Percentiles rank a stretch among this genome's conserved stretches.
Evolutionary conservation across 2,888 invertebrate genomes (phyloP).

Genomic region (Drosophila birchii): DNA sequence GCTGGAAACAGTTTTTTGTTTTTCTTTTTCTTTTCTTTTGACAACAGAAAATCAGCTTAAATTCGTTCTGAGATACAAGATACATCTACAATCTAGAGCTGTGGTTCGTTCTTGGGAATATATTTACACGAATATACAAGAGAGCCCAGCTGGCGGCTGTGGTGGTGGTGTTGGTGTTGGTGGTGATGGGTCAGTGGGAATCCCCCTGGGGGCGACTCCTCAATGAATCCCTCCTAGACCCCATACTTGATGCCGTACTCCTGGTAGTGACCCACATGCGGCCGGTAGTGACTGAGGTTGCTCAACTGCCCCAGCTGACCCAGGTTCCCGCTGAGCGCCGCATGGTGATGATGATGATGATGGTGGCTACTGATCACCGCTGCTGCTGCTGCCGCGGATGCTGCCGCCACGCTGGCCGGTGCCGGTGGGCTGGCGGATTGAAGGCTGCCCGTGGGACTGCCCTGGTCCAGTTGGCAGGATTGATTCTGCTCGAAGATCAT

Average conservation of each 20-base stretch:
- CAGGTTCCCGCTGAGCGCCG: conserved; percentile 83
- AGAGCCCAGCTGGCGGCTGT: conserved; percentile 61
- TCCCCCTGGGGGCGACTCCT: conserved; percentile 5
- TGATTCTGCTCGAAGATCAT: conserved; percentile 85
- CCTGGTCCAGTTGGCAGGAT: conserved; percentile 84
- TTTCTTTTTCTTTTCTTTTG: not conserved
- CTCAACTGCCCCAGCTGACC: conserved; percentile 83
- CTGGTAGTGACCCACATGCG: conserved; percentile 84
- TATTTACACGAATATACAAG: conserved; percentile 77
- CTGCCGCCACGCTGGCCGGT: conserved; percentile 70
- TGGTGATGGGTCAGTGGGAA: conserved; percentile 2
- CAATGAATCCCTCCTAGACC: conserved; percentile 71
- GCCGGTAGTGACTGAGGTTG: conserved; percentile 84
- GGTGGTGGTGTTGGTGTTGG: conserved; percentile 37
- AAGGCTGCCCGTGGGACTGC: conserved; percentile 84
- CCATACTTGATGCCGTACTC: conserved; percentile 85
- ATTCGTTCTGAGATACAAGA: conserved; percentile 33
- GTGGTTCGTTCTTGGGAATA: conserved; percentile 69
- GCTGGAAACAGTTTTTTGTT: conserved; percentile 1
- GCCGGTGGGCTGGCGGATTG: conserved; percentile 84
- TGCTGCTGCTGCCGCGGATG: conserved; percentile 77
- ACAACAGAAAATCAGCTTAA: conserved; percentile 7
- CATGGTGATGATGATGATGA: conserved; percentile 83
- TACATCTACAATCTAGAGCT: conserved; percentile 37
- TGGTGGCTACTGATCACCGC: conserved; percentile 82